phyloP scores from a whole-genome alignment of 1,140 invertebrate genomes.

The Leptinotarsa defecta region DNA sequence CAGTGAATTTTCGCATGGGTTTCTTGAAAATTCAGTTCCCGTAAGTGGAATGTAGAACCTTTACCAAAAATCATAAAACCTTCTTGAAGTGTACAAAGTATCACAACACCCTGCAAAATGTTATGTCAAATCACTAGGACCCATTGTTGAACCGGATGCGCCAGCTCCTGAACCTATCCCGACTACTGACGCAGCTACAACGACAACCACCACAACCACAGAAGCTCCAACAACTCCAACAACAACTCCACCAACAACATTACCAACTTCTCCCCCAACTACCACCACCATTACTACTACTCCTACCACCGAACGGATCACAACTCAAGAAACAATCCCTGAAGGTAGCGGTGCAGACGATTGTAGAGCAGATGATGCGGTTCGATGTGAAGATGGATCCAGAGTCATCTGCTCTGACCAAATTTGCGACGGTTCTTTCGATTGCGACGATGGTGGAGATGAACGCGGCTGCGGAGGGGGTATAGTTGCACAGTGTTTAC shows the following conservation, averaged over 20 bases:
- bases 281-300: neutral
- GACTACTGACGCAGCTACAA: slow-evolving; percentile 3
- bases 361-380: slow-evolving; percentile 62
- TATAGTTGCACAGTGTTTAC: slow-evolving; percentile 12
- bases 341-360: slow-evolving; percentile 36
- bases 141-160: neutral
- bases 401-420: slow-evolving; percentile 60
- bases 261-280: no score
- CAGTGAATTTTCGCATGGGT: no score
- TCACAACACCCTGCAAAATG: neutral
- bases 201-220: slow-evolving; percentile 28
- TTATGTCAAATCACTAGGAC: neutral
- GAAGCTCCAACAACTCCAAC: slow-evolving; percentile 45
- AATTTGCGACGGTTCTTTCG: slow-evolving; percentile 60
- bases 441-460: slow-evolving; percentile 65
- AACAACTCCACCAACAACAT: slow-evolving; percentile 3
- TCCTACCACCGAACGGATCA: neutral
- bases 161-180: neutral
- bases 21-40: no score
- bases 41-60: no score
- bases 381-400: slow-evolving; percentile 55
- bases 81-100: neutral
- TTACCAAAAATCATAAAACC: neutral
- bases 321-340: neutral
- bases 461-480: slow-evolving; percentile 58